Percentiles rank a stretch among this genome's conserved stretches.
Evolutionary conservation across 2,113 vertebrate species (phyloP).

Genomic region (Brevimyrus niger): DNA sequence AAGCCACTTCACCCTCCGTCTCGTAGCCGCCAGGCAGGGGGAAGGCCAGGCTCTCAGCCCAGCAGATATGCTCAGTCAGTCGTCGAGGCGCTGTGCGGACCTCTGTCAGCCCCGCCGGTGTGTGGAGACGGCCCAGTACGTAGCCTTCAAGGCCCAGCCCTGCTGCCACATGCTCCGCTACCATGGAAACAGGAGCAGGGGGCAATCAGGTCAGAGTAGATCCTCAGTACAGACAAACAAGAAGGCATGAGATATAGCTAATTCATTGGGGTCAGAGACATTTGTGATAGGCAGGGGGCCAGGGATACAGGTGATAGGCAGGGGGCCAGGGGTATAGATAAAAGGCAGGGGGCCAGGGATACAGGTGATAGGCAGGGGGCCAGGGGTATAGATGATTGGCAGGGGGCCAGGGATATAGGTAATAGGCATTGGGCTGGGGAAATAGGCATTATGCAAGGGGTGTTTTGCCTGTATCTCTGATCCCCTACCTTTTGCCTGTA

Average conservation of each 20-base stretch:
- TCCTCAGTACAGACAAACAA: neutral
- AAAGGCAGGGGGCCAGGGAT: neutral
- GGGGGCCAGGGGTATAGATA: neutral
- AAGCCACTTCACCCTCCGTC: conserved; percentile 58
- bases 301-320: neutral
- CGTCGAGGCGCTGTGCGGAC: conserved; percentile 68
- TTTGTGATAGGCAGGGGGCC: neutral
- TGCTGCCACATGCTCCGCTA: conserved; percentile 56
- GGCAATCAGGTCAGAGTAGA: neutral
- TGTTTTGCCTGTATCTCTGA: too few relatives aligned
- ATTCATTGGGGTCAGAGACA: neutral
- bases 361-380: neutral
- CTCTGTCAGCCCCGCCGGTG: conserved; percentile 47
- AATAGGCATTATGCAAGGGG: too few relatives aligned
- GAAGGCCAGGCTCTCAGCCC: conserved; percentile 69
- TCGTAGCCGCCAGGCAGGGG: conserved; percentile 51
- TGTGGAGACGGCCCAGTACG: conserved; percentile 60
- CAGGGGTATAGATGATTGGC: neutral
- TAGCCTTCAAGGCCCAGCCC: conserved; percentile 67
- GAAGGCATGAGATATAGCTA: neutral
- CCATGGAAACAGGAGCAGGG: conserved; percentile 11
- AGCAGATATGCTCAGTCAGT: conserved; percentile 54
- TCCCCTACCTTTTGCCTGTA: too few relatives aligned
- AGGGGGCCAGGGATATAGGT: neutral
- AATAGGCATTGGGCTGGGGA: too few relatives aligned